Evolutionary conservation across 2,797 vertebrate species (phyloP), one percentile per base, ranked within the genome.

Genomic region (Protosalanx chinensis): DNA sequence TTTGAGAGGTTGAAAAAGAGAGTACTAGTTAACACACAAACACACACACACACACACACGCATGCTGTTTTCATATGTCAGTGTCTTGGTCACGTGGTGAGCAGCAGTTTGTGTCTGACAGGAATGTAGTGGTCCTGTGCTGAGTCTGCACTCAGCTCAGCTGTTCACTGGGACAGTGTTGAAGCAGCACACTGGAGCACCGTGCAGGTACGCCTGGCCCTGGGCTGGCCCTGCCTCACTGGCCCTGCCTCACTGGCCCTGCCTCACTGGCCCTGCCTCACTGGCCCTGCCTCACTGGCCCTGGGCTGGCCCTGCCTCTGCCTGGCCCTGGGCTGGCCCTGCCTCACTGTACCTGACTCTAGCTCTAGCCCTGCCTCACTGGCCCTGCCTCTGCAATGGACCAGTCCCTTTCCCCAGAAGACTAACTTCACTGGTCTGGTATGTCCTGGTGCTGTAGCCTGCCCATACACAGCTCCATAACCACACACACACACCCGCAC

Each of bases 391-490:
- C 10, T 46, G 0, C 12, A 12, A 7, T 10, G 10, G 37, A 7
- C 37, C 12, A 10, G 37, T 12, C 37, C 10, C 37, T 41, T 41
- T 41, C 10, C 37, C 51, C n/a, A 66, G 20, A 51, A 41, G 64
- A 53, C 51, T 41, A 7, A 58, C 53, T 68, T 58, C 20, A 37
- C 27, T 16, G 16, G 18, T 60, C 65, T 20, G 33, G 27, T 12
- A 8, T 51, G 37, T 37, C 29, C 67, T 29, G 29, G 18, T 30
- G 20, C 46, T 3, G 51, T 53, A 64, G 62, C 32, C 7, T 1
- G 30, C 29, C 29, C 23, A 74, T 33, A 77, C 72, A 77, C 76
- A 76, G 69, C 61, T 74, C 74, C 62, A 60, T 69, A 71, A 68
- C 64, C 60, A 51, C 37, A 41, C 37, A 41, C 7, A 41, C 1